Evolutionary conservation across 1,140 invertebrate species (phyloP).

Genomic region (Drosophila nannoptera): DNA sequence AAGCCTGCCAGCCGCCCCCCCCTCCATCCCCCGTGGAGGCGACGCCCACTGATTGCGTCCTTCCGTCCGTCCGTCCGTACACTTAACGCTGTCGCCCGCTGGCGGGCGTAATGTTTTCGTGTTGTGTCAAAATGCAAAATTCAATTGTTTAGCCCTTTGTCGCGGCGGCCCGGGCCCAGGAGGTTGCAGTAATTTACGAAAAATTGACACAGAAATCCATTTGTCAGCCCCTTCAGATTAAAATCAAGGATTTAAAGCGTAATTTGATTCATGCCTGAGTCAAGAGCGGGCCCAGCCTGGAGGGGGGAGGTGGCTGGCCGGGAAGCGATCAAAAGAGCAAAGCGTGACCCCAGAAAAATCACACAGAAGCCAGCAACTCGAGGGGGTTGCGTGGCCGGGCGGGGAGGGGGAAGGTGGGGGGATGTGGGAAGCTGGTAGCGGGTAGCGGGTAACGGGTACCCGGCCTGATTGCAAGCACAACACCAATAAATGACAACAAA

Average conservation of each 20-base stretch:
- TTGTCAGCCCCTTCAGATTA: constrained; percentile 79
- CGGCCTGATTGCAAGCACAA: constrained; percentile 49
- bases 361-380: constrained; percentile 43
- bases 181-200: constrained; percentile 46
- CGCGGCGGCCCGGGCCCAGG: constrained; percentile 2
- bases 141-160: constrained; percentile 73
- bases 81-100: neutral
- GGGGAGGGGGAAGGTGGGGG: constrained; percentile 3
- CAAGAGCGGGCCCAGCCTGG: constrained; percentile 4
- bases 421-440: constrained; percentile 4
- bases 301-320: constrained; percentile 6
- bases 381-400: neutral
- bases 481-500: constrained; percentile 78
- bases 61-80: neutral
- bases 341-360: constrained; percentile 76
- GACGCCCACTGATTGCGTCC: constrained; percentile 51
- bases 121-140: constrained; percentile 76
- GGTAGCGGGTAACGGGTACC: neutral
- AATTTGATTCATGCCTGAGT: constrained; percentile 72
- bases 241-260: constrained; percentile 79
- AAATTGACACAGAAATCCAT: constrained; percentile 77
- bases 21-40: constrained; percentile 30
- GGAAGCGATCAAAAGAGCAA: constrained; percentile 69
- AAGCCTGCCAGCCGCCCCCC: constrained; percentile 32
- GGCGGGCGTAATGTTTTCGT: constrained; percentile 27